Percentiles rank a stretch among this genome's conserved stretches.
Evolutionary conservation across 1,140 invertebrate genomes (phyloP).

Genomic region (Saccostrea echinata): DNA sequence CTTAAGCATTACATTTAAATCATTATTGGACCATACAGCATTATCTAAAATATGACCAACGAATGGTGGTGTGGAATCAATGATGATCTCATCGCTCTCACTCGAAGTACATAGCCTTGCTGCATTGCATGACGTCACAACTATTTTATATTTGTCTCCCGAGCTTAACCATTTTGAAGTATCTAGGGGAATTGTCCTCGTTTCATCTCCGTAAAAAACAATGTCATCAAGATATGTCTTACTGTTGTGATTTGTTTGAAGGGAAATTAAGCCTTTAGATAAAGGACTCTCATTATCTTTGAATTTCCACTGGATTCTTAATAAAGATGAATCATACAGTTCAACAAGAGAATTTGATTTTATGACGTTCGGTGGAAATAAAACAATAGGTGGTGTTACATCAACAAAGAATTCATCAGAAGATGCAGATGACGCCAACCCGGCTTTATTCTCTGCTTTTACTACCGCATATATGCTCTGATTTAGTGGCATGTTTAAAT

Average conservation of each 20-base stretch:
- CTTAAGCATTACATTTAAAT: constrained; percentile 28
- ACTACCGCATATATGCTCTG: constrained; percentile 58
- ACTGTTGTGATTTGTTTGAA: constrained; percentile 60
- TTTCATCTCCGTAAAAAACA: constrained; percentile 40
- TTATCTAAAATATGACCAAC: constrained; percentile 62
- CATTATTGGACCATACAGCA: constrained; percentile 52
- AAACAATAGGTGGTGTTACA: constrained; percentile 52
- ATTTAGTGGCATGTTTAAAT: constrained; percentile 50
- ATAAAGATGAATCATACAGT: constrained; percentile 63
- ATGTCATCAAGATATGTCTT: constrained; percentile 45
- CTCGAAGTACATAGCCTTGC: constrained; percentile 61
- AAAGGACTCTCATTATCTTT: constrained; percentile 66
- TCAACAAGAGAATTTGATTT: neutral
- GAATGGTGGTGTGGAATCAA: constrained; percentile 68
- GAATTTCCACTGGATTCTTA: constrained; percentile 64
- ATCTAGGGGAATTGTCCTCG: constrained; percentile 39
- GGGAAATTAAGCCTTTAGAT: constrained; percentile 51
- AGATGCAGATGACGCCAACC: constrained; percentile 39
- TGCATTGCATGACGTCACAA: constrained; percentile 66
- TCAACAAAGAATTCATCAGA: constrained; percentile 64
- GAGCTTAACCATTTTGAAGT: constrained; percentile 49
- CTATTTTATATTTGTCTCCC: constrained; percentile 63
- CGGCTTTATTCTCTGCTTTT: constrained; percentile 58
- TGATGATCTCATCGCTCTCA: constrained; percentile 46
- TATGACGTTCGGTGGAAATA: constrained; percentile 42